These are phyloP conservation scores for Microplitis deprimator DNA, from an alignment of 2,888 invertebrate species.

Conservation along the genomic window DNA sequence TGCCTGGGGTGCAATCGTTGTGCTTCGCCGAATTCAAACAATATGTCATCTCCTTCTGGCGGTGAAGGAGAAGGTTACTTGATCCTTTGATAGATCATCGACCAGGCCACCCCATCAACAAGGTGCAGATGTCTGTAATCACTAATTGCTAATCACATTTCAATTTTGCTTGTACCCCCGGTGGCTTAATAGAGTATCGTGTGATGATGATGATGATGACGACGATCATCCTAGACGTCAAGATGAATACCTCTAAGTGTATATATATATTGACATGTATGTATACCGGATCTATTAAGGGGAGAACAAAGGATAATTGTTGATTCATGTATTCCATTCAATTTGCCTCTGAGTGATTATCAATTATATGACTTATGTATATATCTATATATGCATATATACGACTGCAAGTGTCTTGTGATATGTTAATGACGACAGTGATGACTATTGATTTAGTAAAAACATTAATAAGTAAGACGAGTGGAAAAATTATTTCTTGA, in stretches of 20 bases:
- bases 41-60: neutral
- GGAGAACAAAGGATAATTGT: constrained; percentile 1
- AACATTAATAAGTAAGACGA: no score
- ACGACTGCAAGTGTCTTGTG: neutral
- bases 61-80: neutral
- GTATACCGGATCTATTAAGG: neutral
- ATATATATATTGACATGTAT: constrained; percentile 7
- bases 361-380: neutral
- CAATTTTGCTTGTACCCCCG: neutral
- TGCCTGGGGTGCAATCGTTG: constrained; percentile 18
- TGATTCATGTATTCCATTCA: constrained; percentile 18
- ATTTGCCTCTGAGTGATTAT: constrained; percentile 13
- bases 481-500: no score
- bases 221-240: neutral
- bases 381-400: neutral
- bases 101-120: neutral
- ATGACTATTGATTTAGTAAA: no score
- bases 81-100: constrained; percentile 28
- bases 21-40: constrained; percentile 19
- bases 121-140: neutral
- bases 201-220: constrained; percentile 19
- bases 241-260: constrained; percentile 1
- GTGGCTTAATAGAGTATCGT: neutral
- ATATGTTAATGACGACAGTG: neutral
- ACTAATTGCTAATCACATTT: constrained; percentile 23